Conservation (phyloP, 2,888 invertebrate species). For the Anthophora plumipes region DNA sequence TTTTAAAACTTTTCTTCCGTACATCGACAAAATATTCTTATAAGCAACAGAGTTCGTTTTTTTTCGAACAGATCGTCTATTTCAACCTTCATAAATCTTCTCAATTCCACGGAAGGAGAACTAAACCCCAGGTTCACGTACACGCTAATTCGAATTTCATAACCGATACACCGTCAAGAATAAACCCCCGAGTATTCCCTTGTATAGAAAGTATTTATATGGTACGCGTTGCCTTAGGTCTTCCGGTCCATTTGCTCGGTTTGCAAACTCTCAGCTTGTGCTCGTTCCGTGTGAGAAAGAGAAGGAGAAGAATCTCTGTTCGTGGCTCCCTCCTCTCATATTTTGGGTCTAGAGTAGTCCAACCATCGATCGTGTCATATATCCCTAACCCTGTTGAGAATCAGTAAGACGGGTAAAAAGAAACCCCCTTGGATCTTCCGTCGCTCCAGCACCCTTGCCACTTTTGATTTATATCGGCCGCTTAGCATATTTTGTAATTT, state of each 20-base stretch:
- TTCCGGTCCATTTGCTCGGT: slow-evolving; percentile 84
- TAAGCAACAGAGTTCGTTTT: too few relatives aligned
- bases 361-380: slow-evolving; percentile 22
- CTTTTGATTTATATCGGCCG: slow-evolving; percentile 85
- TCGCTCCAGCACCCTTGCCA: slow-evolving; percentile 65
- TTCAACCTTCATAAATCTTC: slow-evolving; percentile 36
- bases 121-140: neutral
- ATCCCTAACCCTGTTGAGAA: slow-evolving; percentile 35
- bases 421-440: slow-evolving; percentile 12
- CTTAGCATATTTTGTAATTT: slow-evolving; percentile 85
- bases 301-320: too few relatives aligned
- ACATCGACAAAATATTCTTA: too few relatives aligned
- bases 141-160: slow-evolving; percentile 42
- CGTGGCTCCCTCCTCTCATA: slow-evolving; percentile 62
- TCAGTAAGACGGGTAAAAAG: slow-evolving; percentile 26
- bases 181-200: neutral
- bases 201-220: slow-evolving; percentile 57
- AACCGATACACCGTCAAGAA: slow-evolving; percentile 17
- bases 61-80: too few relatives aligned
- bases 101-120: too few relatives aligned
- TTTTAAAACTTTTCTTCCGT: too few relatives aligned
- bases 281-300: slow-evolving; percentile 27
- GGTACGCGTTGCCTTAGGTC: slow-evolving; percentile 42
- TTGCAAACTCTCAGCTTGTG: slow-evolving; percentile 80
- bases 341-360: slow-evolving; percentile 62